Percentiles rank a stretch among this genome's conserved stretches.
phyloP scores from a whole-genome alignment of 2,797 vertebrate genomes.

The Pangasius macronema region DNA sequence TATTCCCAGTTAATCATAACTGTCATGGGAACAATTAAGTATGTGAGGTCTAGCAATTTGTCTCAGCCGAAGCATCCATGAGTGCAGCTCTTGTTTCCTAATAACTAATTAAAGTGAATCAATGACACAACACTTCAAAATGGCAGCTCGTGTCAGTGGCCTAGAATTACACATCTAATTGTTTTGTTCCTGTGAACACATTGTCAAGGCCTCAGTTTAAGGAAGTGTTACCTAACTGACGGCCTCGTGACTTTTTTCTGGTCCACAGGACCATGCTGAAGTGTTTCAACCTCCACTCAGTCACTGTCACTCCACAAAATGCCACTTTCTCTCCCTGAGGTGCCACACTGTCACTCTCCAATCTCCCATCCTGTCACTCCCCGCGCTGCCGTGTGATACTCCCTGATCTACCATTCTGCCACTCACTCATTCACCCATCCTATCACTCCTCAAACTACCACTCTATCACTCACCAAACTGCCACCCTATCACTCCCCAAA shows the following conservation, averaged over 20 bases:
- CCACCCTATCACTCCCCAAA: not conserved
- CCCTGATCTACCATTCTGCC: not conserved
- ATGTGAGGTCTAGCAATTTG: conserved; percentile 72
- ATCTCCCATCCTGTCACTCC: too few relatives aligned
- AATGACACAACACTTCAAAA: conserved; percentile 76
- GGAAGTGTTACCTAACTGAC: conserved; percentile 48
- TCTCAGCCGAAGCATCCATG: conserved; percentile 70
- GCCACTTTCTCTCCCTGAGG: not conserved
- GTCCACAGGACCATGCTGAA: not conserved
- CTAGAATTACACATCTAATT: conserved; percentile 78
- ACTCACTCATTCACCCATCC: not conserved
- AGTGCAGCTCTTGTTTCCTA: conserved; percentile 67
- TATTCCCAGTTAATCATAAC: conserved; percentile 65
- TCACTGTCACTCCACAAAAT: too few relatives aligned
- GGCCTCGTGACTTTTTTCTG: not conserved
- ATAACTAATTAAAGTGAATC: conserved; percentile 82
- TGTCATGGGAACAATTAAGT: conserved; percentile 75
- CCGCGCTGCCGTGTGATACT: not conserved
- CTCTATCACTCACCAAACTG: not conserved
- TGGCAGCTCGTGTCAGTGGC: conserved; percentile 68
- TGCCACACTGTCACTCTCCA: not conserved
- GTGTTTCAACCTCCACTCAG: not conserved
- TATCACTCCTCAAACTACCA: not conserved
- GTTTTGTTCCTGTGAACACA: conserved; percentile 76
- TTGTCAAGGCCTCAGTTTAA: conserved; percentile 68